Evolutionary conservation across 1,140 invertebrate species (phyloP).

Genomic region (Ceratina calcarata): DNA sequence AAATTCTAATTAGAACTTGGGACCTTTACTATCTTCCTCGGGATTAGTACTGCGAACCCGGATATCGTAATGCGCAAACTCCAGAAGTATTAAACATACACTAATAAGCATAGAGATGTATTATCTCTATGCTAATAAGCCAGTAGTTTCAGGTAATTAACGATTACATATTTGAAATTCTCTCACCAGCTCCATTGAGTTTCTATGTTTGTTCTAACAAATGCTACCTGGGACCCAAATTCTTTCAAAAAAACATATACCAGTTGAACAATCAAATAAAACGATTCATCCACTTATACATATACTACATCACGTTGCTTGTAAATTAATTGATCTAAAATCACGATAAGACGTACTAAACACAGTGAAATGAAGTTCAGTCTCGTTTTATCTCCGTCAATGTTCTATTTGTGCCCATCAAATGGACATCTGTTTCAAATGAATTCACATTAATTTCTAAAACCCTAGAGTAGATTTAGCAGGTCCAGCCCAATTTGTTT

Average conservation of each 20-base stretch:
- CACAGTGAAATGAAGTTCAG: not conserved
- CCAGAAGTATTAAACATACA: constrained; percentile 2
- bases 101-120: too few relatives aligned
- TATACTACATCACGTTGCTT: too few relatives aligned
- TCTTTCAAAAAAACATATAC: not conserved
- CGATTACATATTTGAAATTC: not conserved
- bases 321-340: too few relatives aligned
- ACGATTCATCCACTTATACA: too few relatives aligned
- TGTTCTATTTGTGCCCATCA: not conserved
- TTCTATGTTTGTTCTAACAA: not conserved
- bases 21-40: not conserved
- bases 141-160: not conserved
- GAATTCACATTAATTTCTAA: not conserved
- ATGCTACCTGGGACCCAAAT: not conserved
- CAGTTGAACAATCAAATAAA: too few relatives aligned
- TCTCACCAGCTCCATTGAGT: not conserved
- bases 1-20: constrained; percentile 24
- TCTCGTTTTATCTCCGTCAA: not conserved
- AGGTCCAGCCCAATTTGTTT: not conserved
- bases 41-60: constrained; percentile 1
- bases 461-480: not conserved
- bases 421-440: not conserved
- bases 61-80: not conserved
- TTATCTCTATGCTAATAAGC: too few relatives aligned
- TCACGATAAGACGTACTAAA: not conserved